A percentile compares a stretch with the other conserved stretches of the same genome.
These are phyloP conservation scores for Silvanus unidentatus DNA, from an alignment of 2,888 invertebrate genomes.

Conservation along the genomic window DNA sequence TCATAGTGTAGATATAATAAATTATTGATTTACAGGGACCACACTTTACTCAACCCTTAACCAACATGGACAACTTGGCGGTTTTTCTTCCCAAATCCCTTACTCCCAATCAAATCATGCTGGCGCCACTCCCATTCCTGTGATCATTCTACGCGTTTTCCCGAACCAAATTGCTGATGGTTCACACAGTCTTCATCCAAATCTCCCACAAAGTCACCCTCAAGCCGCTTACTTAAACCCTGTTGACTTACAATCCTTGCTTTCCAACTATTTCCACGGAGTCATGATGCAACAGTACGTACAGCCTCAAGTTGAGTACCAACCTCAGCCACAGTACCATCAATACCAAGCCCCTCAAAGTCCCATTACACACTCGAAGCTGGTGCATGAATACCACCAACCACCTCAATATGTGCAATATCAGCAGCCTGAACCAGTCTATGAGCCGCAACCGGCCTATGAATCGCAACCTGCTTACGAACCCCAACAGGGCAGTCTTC, in stretches of 20 bases:
- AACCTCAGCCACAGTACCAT: conserved; percentile 10
- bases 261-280: conserved; percentile 49
- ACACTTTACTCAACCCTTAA: conserved; percentile 38
- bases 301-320: conserved; percentile 8
- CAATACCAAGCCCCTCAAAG: not conserved
- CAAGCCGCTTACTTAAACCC: conserved; percentile 51
- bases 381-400: not conserved
- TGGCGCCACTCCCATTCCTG: conserved; percentile 49
- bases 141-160: conserved; percentile 54
- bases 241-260: conserved; percentile 52
- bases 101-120: conserved; percentile 43
- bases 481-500: conserved; percentile 30
- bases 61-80: conserved; percentile 47
- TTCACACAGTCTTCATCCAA: conserved; percentile 51
- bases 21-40: conserved; percentile 28
- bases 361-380: not conserved
- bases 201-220: conserved; percentile 53
- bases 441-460: conserved; percentile 1
- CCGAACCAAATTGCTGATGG: conserved; percentile 53
- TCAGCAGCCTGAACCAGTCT: conserved; percentile 19
- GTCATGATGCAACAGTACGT: conserved; percentile 26
- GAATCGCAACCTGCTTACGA: not conserved
- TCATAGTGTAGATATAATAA: not conserved
- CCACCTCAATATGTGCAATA: conserved; percentile 1
- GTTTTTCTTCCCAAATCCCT: conserved; percentile 49